A percentile compares a stretch with the other conserved stretches of the same genome.
Evolutionary conservation across 2,113 vertebrate genomes (phyloP).

Genomic region (Mustelus asterias): DNA sequence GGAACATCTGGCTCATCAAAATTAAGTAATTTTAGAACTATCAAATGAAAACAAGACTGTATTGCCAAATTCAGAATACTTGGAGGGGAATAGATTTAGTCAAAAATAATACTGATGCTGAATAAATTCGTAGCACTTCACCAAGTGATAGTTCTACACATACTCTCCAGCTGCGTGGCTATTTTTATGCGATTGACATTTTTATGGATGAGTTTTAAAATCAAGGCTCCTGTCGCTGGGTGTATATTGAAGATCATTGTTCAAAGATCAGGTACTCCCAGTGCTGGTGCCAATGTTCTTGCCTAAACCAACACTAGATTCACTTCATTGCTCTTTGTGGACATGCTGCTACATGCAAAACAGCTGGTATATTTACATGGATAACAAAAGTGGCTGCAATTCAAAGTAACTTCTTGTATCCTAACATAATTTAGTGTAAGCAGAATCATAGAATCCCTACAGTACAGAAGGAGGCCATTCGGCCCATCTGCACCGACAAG

Average conservation of each 20-base stretch:
- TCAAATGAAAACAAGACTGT: slow-evolving; percentile 12
- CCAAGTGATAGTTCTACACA: not conserved
- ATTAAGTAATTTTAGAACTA: slow-evolving; percentile 24
- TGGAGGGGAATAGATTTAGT: slow-evolving; percentile 7
- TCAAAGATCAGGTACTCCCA: not conserved
- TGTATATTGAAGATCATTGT: not conserved
- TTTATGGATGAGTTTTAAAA: not conserved
- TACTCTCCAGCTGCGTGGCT: not conserved
- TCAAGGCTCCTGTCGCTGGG: not conserved
- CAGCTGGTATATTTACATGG: not conserved
- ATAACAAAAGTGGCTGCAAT: not conserved
- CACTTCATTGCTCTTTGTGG: not conserved
- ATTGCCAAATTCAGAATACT: not conserved
- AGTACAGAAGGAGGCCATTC: no score
- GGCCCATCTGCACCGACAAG: no score
- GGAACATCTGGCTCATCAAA: slow-evolving; percentile 14
- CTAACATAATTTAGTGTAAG: not conserved
- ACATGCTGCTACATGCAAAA: not conserved
- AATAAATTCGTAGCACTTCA: not conserved
- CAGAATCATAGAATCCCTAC: no score
- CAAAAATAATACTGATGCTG: slow-evolving; percentile 1
- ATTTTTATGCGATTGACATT: not conserved
- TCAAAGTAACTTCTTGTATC: not conserved
- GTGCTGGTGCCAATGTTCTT: not conserved
- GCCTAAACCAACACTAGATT: not conserved